Conservation (phyloP, 2,113 vertebrate genomes). For the Tinamus guttatus region DNA sequence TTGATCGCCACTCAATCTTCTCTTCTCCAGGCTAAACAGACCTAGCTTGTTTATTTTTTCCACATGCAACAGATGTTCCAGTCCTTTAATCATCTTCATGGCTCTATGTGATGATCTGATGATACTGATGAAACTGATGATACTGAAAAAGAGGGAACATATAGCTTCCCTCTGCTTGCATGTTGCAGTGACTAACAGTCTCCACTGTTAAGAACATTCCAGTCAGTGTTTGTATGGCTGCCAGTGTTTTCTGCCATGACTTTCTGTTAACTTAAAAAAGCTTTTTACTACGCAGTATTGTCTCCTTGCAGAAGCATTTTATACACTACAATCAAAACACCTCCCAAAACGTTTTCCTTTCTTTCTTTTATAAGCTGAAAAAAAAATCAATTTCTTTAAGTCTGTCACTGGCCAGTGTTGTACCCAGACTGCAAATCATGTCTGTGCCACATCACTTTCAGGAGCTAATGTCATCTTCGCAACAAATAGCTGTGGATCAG, state of each 20-base stretch:
- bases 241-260: neutral
- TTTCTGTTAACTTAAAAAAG: neutral
- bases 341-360: neutral
- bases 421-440: neutral
- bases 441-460: neutral
- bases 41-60: no score
- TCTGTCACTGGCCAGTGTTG: neutral
- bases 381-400: neutral
- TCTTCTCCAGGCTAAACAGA: no score
- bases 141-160: neutral
- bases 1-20: no score
- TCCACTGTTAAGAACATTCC: neutral
- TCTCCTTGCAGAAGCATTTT: neutral
- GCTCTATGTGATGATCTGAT: no score
- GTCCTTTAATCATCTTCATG: no score
- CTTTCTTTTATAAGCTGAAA: neutral
- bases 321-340: neutral
- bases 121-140: neutral
- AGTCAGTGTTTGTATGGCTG: neutral
- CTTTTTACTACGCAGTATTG: neutral
- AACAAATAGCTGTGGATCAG: neutral
- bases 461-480: neutral
- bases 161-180: neutral
- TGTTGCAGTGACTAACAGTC: slow-evolving; percentile 12
- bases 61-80: no score